Evolutionary conservation across 2,888 invertebrate species (phyloP), one percentile per base, ranked within the genome.

Genomic region (Trissonchulus latispiculum): DNA sequence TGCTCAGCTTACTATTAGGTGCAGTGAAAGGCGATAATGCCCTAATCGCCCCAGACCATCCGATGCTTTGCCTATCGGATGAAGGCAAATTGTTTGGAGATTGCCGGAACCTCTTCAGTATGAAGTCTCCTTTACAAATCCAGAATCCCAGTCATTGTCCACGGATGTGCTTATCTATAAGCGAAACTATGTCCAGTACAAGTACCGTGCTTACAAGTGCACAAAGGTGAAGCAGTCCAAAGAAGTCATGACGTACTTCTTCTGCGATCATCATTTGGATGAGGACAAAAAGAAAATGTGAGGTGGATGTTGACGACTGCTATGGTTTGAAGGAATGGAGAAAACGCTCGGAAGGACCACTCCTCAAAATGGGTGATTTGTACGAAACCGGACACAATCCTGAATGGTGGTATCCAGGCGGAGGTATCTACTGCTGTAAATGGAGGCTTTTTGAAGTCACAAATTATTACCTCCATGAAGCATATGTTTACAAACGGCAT

Each of bases 401-500:
- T 15, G 48, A 48, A 23, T 48, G 23, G 8, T 48, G 8, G 48
- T 64, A 64, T 64, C 28, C 64, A 28, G 64, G 64, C 28, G 64
- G 64, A 15, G 64, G 64, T 33, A 64, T 64, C 18, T 18, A 64
- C 33, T 64, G 64, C 64, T 64, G 64, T 29, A 18, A 64, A 18
- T 64, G 64, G 64, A 64, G 28, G 33, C 18, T 15, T 15, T 15
- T 64, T 33, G 29, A 28, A 31, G 64, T 29, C 8, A 64, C 64
- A 15, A 64, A 64, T n/a, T 64, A 29, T 64, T 64, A 64, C 28
- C 28, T 64, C 8, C 29, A 33, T 33, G 28, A 33, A 64, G 64
- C 64, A 28, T 64, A 31, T 64, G 64, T 64, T 64, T 64, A 64
- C 28, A 64, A 64, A 33, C 64, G 33, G 15, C 64, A 64, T 33